These are phyloP conservation scores for Arvicanthis niloticus DNA, from an alignment of 2,113 vertebrate species.

Conservation along the genomic window DNA sequence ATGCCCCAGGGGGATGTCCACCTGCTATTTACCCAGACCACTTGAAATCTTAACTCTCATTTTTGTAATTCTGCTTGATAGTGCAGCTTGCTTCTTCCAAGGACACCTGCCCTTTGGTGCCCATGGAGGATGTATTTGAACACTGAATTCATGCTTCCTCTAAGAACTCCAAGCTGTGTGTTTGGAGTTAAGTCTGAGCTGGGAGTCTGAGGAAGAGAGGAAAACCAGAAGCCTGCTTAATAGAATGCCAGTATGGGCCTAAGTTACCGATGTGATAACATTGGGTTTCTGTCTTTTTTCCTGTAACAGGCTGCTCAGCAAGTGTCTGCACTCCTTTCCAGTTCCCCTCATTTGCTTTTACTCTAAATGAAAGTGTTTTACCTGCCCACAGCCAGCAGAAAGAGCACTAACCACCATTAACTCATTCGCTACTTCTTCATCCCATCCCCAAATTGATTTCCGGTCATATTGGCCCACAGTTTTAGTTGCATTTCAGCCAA, in stretches of 20 bases:
- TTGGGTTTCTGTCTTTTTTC: background rate
- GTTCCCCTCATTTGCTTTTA: background rate
- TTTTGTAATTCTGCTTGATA: background rate
- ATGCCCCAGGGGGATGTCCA: background rate
- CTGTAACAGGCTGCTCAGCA: background rate
- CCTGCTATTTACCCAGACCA: background rate
- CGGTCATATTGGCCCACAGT: conserved; percentile 70
- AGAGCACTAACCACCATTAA: background rate
- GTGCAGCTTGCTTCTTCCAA: background rate
- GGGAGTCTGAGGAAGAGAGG: background rate
- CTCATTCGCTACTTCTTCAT: conserved; percentile 39
- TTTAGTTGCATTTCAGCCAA: conserved; percentile 76
- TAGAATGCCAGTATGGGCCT: rapidly evolving
- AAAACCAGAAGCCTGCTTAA: background rate
- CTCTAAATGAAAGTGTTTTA: background rate
- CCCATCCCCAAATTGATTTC: conserved; percentile 71
- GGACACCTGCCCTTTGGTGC: background rate
- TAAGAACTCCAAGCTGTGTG: background rate
- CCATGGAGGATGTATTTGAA: background rate
- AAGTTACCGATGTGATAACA: background rate
- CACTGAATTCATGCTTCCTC: background rate
- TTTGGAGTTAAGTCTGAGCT: background rate
- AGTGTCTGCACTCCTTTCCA: background rate
- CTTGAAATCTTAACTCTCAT: background rate
- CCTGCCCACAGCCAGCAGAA: background rate